Evolutionary conservation across 2,113 vertebrate genomes (phyloP).

Genomic region (Dicentrarchus labrax): DNA sequence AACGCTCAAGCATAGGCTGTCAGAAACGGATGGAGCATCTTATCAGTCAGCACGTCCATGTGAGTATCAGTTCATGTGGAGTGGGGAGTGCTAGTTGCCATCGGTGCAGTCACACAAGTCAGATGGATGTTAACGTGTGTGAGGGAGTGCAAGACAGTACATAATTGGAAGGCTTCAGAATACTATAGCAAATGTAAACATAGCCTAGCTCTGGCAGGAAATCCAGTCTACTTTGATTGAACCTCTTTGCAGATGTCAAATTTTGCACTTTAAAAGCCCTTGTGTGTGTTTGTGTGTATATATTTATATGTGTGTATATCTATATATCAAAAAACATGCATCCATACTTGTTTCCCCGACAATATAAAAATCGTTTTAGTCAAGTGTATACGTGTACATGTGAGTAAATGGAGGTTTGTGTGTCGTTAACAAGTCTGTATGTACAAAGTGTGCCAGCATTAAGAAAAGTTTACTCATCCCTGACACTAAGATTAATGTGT

Average conservation of each 20-base stretch:
- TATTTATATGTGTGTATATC: slow-evolving; percentile 31
- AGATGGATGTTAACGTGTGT: slow-evolving; percentile 59
- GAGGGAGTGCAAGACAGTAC: slow-evolving; percentile 81
- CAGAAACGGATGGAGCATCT: slow-evolving; percentile 53
- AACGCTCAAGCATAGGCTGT: slow-evolving; percentile 66
- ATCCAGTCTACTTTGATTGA: slow-evolving; percentile 77
- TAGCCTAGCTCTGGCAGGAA: slow-evolving; percentile 80
- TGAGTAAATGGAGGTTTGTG: slow-evolving; percentile 75
- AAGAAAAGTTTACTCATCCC: slow-evolving; percentile 76
- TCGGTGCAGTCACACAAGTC: slow-evolving; percentile 70
- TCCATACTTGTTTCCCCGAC: slow-evolving; percentile 63
- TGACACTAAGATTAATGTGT: slow-evolving; percentile 80
- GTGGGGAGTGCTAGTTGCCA: slow-evolving; percentile 57
- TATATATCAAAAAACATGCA: slow-evolving; percentile 79
- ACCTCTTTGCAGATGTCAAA: slow-evolving; percentile 75
- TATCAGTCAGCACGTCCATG: slow-evolving; percentile 47
- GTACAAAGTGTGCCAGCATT: slow-evolving; percentile 79
- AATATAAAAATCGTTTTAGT: slow-evolving; percentile 77
- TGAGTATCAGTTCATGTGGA: slow-evolving; percentile 51
- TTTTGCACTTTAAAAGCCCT: slow-evolving; percentile 83
- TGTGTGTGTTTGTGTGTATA: slow-evolving; percentile 67
- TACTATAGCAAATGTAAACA: slow-evolving; percentile 85
- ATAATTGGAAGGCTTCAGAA: slow-evolving; percentile 82
- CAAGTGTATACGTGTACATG: slow-evolving; percentile 71
- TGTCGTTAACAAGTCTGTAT: slow-evolving; percentile 72